These are phyloP conservation scores for Synergus gifuensis DNA, from an alignment of 2,888 invertebrate species.

Conservation along the genomic window DNA sequence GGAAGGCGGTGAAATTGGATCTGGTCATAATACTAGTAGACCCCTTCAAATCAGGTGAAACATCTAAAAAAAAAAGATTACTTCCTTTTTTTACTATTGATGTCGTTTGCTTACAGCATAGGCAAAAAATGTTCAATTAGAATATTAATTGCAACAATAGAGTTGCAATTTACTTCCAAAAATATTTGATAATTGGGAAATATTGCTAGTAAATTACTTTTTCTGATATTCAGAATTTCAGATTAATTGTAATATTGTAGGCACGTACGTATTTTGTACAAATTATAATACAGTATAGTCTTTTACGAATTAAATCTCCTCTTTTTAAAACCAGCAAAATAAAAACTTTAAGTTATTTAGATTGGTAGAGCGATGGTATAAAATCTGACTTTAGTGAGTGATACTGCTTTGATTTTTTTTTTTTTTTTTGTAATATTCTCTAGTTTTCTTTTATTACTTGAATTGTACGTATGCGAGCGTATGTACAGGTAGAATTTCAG, in stretches of 20 bases:
- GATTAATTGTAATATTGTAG: conserved; percentile 4
- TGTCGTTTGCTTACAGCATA: neutral
- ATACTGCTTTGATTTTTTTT: neutral
- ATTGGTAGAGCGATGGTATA: neutral
- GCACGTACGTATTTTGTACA: conserved; percentile 1
- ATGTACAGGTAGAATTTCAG: neutral
- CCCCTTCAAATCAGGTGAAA: conserved; percentile 72
- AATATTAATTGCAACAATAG: neutral
- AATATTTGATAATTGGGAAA: neutral
- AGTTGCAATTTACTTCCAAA: conserved; percentile 5
- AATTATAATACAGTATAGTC: neutral
- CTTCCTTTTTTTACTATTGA: neutral
- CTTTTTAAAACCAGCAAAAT: conserved; percentile 10
- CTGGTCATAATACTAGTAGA: conserved; percentile 72
- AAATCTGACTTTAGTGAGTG: neutral
- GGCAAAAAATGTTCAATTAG: neutral
- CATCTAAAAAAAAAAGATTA: neutral
- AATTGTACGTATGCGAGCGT: neutral
- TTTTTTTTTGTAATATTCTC: neutral
- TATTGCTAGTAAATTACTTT: neutral
- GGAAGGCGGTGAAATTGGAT: conserved; percentile 71
- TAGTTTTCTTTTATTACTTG: neutral
- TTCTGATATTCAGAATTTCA: conserved; percentile 13
- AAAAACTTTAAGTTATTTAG: neutral
- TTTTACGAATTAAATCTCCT: neutral